phyloP scores from a whole-genome alignment of 2,888 invertebrate genomes.

The Cataglyphis albicans region DNA sequence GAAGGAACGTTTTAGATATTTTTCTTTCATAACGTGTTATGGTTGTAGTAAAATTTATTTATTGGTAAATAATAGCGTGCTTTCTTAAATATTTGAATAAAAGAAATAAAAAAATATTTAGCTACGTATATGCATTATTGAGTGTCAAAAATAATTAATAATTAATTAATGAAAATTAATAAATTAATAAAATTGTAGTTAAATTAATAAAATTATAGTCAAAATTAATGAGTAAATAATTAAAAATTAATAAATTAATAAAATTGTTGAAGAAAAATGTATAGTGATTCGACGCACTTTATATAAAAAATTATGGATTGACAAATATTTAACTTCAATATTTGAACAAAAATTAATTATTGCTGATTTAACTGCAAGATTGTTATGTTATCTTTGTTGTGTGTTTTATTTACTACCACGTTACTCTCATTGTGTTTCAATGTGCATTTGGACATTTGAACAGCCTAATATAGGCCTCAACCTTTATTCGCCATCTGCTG shows the following conservation, averaged over 20 bases:
- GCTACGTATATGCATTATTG: neutral
- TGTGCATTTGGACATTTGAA: neutral
- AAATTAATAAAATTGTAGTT: neutral
- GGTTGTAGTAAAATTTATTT: neutral
- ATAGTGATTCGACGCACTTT: neutral
- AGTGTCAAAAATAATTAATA: neutral
- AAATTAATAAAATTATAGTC: neutral
- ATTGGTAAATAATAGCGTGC: neutral
- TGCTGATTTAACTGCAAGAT: neutral
- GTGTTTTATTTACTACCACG: neutral
- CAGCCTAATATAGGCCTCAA: slow-evolving; percentile 23
- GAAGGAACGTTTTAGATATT: neutral
- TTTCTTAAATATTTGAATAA: neutral
- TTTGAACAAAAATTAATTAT: neutral
- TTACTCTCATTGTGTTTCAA: neutral
- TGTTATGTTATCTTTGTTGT: neutral
- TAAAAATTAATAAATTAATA: neutral
- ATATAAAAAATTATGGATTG: neutral
- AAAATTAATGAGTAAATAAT: no score
- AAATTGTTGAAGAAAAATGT: neutral
- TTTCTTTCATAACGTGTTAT: neutral
- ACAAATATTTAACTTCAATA: slow-evolving; percentile 11
- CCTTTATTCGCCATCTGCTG: slow-evolving; percentile 53
- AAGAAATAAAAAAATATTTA: neutral
- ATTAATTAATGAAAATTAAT: neutral